Evolutionary conservation across 2,888 invertebrate species (phyloP).

Genomic region (Sialis lutaria): DNA sequence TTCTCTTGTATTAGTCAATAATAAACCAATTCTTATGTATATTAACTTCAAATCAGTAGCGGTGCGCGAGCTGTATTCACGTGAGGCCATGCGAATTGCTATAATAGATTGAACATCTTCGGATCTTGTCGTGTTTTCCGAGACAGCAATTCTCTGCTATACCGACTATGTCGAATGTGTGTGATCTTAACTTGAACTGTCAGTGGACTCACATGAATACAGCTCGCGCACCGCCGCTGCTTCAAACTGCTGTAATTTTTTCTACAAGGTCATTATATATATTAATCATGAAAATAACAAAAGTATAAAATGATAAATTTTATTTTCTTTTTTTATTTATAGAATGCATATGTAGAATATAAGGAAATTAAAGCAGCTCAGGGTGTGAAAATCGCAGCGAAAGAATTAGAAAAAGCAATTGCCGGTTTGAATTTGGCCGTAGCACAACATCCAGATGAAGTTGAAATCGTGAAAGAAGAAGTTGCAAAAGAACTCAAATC

Average conservation of each 20-base stretch:
- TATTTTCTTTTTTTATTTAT: slow-evolving; percentile 13
- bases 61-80: too few species aligned
- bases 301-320: neutral
- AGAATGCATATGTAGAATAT: slow-evolving; percentile 86
- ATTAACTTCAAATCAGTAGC: too few species aligned
- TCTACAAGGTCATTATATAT: neutral
- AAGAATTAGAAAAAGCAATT: slow-evolving; percentile 94
- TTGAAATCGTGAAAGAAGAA: slow-evolving; percentile 72
- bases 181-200: too few species aligned
- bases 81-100: too few species aligned
- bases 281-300: neutral
- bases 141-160: too few species aligned
- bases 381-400: slow-evolving; percentile 96
- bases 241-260: neutral
- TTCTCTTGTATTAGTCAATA: too few species aligned
- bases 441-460: slow-evolving; percentile 85
- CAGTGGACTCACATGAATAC: too few species aligned
- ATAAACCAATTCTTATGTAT: too few species aligned
- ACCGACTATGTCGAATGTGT: too few species aligned
- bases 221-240: too few species aligned
- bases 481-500: slow-evolving; percentile 74
- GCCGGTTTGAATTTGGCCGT: slow-evolving; percentile 88
- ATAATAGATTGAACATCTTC: too few species aligned
- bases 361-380: slow-evolving; percentile 93
- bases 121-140: too few species aligned